Base-by-base conservation (phyloP, 2,888 invertebrate species). In the Agriopis aurantiaria region DNA sequence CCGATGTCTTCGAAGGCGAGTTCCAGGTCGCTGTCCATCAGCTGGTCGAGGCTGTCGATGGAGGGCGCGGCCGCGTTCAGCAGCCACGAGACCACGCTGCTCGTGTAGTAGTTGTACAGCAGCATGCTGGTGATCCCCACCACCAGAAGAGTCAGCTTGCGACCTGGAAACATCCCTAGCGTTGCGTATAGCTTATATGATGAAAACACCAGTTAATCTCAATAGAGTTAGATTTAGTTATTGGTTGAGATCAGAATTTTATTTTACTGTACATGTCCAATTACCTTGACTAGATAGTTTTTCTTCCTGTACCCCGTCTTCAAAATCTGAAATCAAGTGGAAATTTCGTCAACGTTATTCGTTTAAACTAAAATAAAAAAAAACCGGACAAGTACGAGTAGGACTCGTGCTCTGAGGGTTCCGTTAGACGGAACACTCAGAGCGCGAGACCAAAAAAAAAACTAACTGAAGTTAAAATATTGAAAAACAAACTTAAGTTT, bases 71-170 rank as follows among this genome's bases (percentile, higher is more conserved):
- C 90, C 0, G 93, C 93, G 67, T 89, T 95, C 55, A 95, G 88
- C n/a, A 95, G 85, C 84, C 95, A 95, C 0, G 95, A 95, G 1
- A 95, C 95, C 53, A 95, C 95, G 75, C 95, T 95, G 67, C 95
- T 95, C 0, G 95, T 95, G 84, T 95, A 95, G 85, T 95, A 95
- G 83, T 95, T 95, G 80, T 95, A 95, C 1, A 95, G 85, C 8
- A 95, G 81, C 86, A 95, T 90, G 71, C 92, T 91, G 3, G 88
- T 90, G 8, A 91, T 43, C 0, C 93, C 92, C 2, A 89, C 85
- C 2, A 91, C 90, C 0, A 90, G 82, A 0, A 92, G 82, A 0
- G 88, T 85, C 4, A 87, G 59, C 23, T 88, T 87, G 12, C 92
- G 90, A 65, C 92, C 93, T 92, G 62, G 0, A 33, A 23, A 71